phyloP scores from a whole-genome alignment of 92 coral and sea anemone genomes.

The Parazoanthus swiftii region DNA sequence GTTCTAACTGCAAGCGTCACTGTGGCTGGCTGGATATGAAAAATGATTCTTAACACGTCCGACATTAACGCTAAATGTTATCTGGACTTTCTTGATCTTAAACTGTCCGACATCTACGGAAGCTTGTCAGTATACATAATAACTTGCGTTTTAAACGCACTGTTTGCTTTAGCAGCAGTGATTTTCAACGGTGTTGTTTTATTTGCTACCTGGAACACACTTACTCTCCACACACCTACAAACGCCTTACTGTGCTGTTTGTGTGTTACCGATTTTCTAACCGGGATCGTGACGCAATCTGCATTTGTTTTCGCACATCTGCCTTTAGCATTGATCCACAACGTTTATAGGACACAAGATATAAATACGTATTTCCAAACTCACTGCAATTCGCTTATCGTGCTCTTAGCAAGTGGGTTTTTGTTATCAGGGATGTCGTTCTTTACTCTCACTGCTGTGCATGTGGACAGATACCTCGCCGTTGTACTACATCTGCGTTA shows the following conservation, averaged over 20 bases:
- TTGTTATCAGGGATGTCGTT: neutral
- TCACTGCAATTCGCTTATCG: neutral
- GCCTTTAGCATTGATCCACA: neutral
- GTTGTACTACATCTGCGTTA: no score
- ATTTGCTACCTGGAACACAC: neutral
- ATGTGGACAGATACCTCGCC: no score
- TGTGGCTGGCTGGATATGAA: no score
- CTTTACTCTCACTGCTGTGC: neutral
- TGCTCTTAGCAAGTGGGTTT: neutral
- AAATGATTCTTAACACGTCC: neutral
- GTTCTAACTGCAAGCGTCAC: neutral
- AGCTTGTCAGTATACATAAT: neutral
- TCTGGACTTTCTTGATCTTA: neutral
- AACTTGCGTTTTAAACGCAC: constrained; percentile 2
- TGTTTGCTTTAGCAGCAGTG: neutral
- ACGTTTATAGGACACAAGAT: neutral
- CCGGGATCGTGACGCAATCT: neutral
- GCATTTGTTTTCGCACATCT: neutral
- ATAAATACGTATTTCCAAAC: neutral
- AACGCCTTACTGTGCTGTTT: neutral
- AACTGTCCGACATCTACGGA: neutral
- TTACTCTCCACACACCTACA: neutral
- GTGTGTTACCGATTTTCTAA: neutral
- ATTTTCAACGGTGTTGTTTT: neutral
- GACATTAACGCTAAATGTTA: neutral